A percentile compares a stretch with the other conserved stretches of the same genome.
Evolutionary conservation across 2,113 vertebrate genomes (phyloP).

Genomic region (Hippolais icterina): DNA sequence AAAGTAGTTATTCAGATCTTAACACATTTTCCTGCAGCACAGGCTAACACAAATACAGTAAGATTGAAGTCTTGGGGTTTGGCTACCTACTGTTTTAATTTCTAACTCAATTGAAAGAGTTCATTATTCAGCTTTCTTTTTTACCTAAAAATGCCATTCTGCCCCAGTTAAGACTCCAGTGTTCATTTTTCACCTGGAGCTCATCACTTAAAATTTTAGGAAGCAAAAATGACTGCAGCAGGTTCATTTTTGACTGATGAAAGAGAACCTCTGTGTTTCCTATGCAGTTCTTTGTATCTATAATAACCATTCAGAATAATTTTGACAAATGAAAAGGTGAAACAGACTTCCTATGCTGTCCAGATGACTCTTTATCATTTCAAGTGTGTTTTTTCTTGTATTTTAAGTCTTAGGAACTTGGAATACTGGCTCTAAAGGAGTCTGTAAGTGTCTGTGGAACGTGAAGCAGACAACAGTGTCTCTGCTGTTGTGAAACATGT

Average conservation of each 20-base stretch:
- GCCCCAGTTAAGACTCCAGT: not conserved
- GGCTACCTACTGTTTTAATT: not conserved
- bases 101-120: not conserved
- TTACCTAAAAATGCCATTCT: not conserved
- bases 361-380: not conserved
- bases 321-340: not conserved
- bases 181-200: not conserved
- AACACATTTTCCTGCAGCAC: not conserved
- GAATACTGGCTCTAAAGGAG: not conserved
- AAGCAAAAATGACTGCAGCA: not conserved
- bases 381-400: not conserved
- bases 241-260: not conserved
- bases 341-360: not conserved
- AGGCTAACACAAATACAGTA: not conserved
- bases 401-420: not conserved
- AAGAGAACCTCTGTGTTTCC: not conserved
- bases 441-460: not conserved
- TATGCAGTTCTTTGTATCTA: not conserved
- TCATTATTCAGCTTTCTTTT: not conserved
- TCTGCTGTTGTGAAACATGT: not conserved
- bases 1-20: not conserved
- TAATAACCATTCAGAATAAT: not conserved
- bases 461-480: not conserved
- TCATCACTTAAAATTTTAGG: not conserved
- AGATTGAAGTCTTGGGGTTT: not conserved